A percentile compares a stretch with the other conserved stretches of the same genome.
Evolutionary conservation across 2,797 vertebrate genomes (phyloP).

Genomic region (Enteromius thamalakanensis): DNA sequence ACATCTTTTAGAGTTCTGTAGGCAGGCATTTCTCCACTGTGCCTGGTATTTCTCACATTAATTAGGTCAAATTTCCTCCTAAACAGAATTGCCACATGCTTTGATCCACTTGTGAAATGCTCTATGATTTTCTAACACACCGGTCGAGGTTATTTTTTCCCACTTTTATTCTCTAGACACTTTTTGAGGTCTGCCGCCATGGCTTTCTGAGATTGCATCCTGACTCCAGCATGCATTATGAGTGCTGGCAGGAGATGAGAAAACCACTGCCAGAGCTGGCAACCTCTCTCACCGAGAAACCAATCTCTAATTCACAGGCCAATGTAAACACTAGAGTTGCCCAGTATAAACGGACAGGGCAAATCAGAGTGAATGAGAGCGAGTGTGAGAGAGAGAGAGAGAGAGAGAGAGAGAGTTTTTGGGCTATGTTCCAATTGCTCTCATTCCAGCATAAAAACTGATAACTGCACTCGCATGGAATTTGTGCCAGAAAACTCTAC

Average conservation of each 20-base stretch:
- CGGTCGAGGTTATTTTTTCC: constrained; percentile 8
- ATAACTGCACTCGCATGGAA: neutral
- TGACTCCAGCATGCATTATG: constrained; percentile 29
- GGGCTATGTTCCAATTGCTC: neutral
- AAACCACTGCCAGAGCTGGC: constrained; percentile 52
- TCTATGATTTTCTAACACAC: constrained; percentile 27
- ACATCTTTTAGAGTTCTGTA: neutral
- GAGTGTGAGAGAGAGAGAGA: neutral
- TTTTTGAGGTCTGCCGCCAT: constrained; percentile 23
- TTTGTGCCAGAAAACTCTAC: neutral
- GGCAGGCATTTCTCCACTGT: constrained; percentile 9
- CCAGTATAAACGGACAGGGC: constrained; percentile 56
- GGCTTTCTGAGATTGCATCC: constrained; percentile 6
- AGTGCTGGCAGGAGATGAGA: constrained; percentile 54
- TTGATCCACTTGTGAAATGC: constrained; percentile 31
- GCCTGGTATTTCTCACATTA: neutral
- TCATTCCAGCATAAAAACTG: neutral
- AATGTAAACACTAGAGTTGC: constrained; percentile 66
- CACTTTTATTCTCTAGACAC: constrained; percentile 26
- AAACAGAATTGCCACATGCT: neutral
- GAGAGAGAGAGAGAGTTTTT: neutral
- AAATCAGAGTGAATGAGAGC: constrained; percentile 23
- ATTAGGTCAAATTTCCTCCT: constrained; percentile 13
- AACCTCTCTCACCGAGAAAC: constrained; percentile 41
- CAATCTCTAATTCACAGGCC: constrained; percentile 54